These are phyloP conservation scores for Nanorana parkeri DNA, from an alignment of 2,113 vertebrate genomes.

Conservation along the genomic window DNA sequence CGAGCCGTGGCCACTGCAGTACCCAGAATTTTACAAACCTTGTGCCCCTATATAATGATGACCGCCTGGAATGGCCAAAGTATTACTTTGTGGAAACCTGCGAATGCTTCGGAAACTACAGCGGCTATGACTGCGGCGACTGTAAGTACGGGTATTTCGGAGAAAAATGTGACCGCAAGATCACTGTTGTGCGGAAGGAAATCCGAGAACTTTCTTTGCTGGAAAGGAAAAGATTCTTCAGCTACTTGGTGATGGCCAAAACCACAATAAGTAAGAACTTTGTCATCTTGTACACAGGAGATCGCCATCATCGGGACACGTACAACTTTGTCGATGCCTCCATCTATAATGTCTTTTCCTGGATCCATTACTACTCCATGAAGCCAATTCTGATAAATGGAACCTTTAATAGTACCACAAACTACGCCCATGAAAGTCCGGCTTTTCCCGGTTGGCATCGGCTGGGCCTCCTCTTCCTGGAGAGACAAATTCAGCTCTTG, in stretches of 20 bases:
- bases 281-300: slow-evolving; percentile 49
- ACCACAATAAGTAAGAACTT: slow-evolving; percentile 49
- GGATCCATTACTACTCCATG: slow-evolving; percentile 61
- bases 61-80: slow-evolving; percentile 32
- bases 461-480: slow-evolving; percentile 58
- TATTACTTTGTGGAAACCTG: slow-evolving; percentile 17
- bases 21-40: not conserved
- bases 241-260: slow-evolving; percentile 54
- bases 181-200: slow-evolving; percentile 11
- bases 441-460: slow-evolving; percentile 61
- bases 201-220: slow-evolving; percentile 40
- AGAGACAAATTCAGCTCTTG: slow-evolving; percentile 58
- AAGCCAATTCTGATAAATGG: slow-evolving; percentile 16
- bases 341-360: slow-evolving; percentile 57
- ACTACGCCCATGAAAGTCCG: slow-evolving; percentile 60
- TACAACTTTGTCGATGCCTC: slow-evolving; percentile 47
- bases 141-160: slow-evolving; percentile 54
- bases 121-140: slow-evolving; percentile 48
- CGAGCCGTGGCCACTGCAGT: slow-evolving; percentile 1
- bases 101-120: slow-evolving; percentile 33
- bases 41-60: not conserved
- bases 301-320: slow-evolving; percentile 39
- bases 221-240: slow-evolving; percentile 53
- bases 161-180: slow-evolving; percentile 1
- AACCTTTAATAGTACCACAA: not conserved